Base-by-base conservation (phyloP, 2,888 invertebrate species). In the Hartigia nigra region DNA sequence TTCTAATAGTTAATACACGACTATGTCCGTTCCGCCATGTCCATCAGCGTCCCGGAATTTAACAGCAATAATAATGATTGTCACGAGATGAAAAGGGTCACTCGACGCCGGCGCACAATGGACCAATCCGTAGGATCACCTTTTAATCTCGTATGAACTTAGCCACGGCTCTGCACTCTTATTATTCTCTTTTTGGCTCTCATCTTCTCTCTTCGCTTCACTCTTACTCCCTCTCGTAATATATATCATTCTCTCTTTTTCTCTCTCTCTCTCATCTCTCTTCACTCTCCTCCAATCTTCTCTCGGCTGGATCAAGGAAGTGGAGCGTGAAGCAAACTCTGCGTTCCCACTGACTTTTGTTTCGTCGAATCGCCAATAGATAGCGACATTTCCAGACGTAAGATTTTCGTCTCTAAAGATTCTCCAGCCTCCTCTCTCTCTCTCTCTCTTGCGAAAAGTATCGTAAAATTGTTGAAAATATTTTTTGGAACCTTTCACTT, bases 321-420 rank as follows among this genome's bases (percentile, higher is more conserved):
- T 87, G 84, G 86, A 86, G 84, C 87, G 82, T 84, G 82, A 86
- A 84, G 80, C 80, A 77, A 76, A 76, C 79, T 69, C 78, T 37
- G 74, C 79, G 34, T 78, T 32, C 70, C 70, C 70, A 14, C 72
- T 72, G 23, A 34, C 72, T 72, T 34, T 32, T 31, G 9, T 12
- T 12, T 31, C 12, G 31, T 72, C 14, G 31, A 72, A 31, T 72
- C 72, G 72, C 31, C 72, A 9, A 72, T 72, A 31, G 72, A 72
- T 55, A 0, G 2, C 4, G 3, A 55, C 0, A 55, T 55, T 55
- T 55, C 23, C 55, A 9, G 0, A 23, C 55, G 5, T 23, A 1
- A 23, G 23, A 23, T 5, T 9, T 9, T 55, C 0, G 14, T 55
- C 55, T 55, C 55, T 23, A 9, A 9, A 23, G 23, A 55, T 55